phyloP scores from a whole-genome alignment of 2,888 invertebrate genomes.

The Dromius quadrimaculatus region DNA sequence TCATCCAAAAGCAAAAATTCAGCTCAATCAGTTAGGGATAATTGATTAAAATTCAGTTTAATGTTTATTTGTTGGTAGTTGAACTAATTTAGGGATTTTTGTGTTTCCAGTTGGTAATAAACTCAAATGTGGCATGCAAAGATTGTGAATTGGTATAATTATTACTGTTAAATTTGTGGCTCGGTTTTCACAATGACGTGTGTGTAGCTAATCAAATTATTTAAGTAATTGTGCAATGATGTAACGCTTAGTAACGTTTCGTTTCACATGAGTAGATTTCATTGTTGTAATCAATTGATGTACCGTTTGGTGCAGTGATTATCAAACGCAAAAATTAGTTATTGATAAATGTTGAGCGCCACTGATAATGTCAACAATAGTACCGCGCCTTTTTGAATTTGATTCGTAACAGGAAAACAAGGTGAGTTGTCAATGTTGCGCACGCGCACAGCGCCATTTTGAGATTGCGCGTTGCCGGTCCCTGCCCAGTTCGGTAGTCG shows the following conservation, averaged over 20 bases:
- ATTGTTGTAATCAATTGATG: slow-evolving; percentile 38
- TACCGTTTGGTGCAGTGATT: slow-evolving; percentile 13
- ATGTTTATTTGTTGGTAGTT: too few relatives aligned
- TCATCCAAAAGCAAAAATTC: too few relatives aligned
- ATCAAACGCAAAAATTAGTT: background rate
- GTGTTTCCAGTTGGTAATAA: too few relatives aligned
- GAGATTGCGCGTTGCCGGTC: slow-evolving; percentile 48
- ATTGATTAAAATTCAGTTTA: too few relatives aligned
- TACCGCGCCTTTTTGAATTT: slow-evolving; percentile 47
- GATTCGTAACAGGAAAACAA: slow-evolving; percentile 56
- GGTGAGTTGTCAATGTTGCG: slow-evolving; percentile 61
- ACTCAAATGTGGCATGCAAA: too few relatives aligned
- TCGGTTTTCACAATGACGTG: slow-evolving; percentile 31
- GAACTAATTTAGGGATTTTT: too few relatives aligned
- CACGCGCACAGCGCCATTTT: slow-evolving; percentile 60
- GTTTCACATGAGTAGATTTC: slow-evolving; percentile 39
- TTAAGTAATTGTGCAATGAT: slow-evolving; percentile 22
- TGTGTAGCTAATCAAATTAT: slow-evolving; percentile 31
- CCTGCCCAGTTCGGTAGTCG: slow-evolving; percentile 45
- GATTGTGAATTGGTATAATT: slow-evolving; percentile 45
- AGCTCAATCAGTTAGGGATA: too few relatives aligned
- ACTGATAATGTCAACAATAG: slow-evolving; percentile 19
- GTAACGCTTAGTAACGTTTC: slow-evolving; percentile 31
- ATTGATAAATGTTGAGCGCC: slow-evolving; percentile 11
- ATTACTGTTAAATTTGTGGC: slow-evolving; percentile 27